Conservation (phyloP, 2,797 vertebrate species). For the Sebastiscus albofasciatus region DNA sequence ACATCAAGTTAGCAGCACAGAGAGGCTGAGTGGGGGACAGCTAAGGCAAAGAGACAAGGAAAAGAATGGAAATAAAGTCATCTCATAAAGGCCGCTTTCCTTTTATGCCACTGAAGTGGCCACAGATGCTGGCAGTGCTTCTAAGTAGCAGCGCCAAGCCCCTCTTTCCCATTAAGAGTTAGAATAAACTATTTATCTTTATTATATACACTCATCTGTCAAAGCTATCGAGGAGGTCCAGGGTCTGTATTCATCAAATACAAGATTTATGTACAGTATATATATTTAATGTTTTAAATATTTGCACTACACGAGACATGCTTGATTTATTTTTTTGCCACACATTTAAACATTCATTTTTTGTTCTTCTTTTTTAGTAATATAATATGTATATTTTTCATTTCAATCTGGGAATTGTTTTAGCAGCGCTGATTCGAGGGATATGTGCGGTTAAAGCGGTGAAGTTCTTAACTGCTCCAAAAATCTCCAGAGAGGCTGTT, state of each 20-base stretch:
- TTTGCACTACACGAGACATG: slow-evolving; percentile 36
- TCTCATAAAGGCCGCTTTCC: slow-evolving; percentile 35
- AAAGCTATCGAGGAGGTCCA: slow-evolving; percentile 58
- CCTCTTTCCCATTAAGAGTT: slow-evolving; percentile 71
- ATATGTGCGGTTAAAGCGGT: slow-evolving; percentile 50
- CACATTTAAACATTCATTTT: slow-evolving; percentile 24
- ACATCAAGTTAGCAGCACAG: not conserved
- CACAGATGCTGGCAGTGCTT: slow-evolving; percentile 42
- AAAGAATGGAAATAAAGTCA: slow-evolving; percentile 34
- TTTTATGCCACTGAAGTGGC: slow-evolving; percentile 38
- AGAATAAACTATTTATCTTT: slow-evolving; percentile 78
- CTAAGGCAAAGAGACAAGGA: not conserved
- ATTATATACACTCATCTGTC: slow-evolving; percentile 79
- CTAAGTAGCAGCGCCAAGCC: slow-evolving; percentile 35
- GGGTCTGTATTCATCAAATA: slow-evolving; percentile 34
- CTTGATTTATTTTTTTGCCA: slow-evolving; percentile 40
- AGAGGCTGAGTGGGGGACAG: not conserved
- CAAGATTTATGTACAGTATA: slow-evolving; percentile 33
- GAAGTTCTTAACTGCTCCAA: slow-evolving; percentile 30
- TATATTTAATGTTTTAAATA: slow-evolving; percentile 63
- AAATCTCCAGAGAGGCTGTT: slow-evolving; percentile 42
- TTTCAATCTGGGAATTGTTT: slow-evolving; percentile 25
- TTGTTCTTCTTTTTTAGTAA: slow-evolving; percentile 25
- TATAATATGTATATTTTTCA: slow-evolving; percentile 33
- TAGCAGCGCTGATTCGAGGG: slow-evolving; percentile 24